A percentile compares a stretch with the other conserved stretches of the same genome.
Evolutionary conservation across 2,888 invertebrate genomes (phyloP).

Genomic region (Incurvaria masculella): DNA sequence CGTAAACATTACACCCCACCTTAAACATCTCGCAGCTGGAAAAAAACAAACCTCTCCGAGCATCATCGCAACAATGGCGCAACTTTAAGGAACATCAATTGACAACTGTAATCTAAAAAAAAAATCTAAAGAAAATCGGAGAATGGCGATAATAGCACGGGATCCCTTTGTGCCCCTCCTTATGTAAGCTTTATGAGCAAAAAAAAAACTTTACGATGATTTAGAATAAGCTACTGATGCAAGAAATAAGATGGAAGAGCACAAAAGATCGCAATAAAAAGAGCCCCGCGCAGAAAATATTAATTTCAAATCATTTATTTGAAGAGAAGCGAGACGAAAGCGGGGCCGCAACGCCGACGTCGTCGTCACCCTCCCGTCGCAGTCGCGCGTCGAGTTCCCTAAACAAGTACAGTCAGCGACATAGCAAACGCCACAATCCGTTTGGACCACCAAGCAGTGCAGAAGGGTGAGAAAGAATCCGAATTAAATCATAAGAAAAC

Average conservation of each 20-base stretch:
- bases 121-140: neutral
- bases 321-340: conserved; percentile 27
- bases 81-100: neutral
- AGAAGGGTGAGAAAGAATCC: no score
- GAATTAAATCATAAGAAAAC: no score
- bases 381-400: no score
- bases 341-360: no score
- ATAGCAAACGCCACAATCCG: no score
- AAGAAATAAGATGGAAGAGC: conserved; percentile 20
- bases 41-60: neutral
- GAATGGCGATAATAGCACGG: neutral
- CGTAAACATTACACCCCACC: no score
- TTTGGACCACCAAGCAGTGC: no score
- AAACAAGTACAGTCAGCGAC: no score
- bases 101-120: neutral
- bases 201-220: conserved; percentile 11
- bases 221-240: conserved; percentile 24
- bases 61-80: neutral
- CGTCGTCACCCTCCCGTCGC: no score
- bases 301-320: conserved; percentile 42
- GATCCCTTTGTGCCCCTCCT: neutral
- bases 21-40: no score
- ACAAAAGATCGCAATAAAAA: conserved; percentile 31
- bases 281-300: conserved; percentile 31
- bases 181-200: neutral